phyloP scores from a whole-genome alignment of 2,888 invertebrate species.

The Tipula confusa region DNA sequence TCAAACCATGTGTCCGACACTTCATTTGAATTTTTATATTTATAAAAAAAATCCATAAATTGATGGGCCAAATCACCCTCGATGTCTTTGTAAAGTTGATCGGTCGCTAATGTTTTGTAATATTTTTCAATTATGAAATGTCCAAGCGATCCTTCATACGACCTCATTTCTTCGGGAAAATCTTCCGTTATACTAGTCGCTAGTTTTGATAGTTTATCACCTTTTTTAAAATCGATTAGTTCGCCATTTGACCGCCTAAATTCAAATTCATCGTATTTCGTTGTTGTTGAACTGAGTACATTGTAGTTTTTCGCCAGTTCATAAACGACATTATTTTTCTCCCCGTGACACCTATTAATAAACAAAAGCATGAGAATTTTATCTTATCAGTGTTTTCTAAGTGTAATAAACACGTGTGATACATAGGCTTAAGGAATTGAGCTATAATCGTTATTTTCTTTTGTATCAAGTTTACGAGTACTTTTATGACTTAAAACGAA shows the following conservation, averaged over 20 bases:
- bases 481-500: not conserved
- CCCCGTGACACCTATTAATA: slow-evolving; percentile 59
- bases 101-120: not conserved
- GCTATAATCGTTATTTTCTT: not conserved
- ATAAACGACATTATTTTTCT: slow-evolving; percentile 56
- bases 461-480: not conserved
- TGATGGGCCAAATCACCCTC: slow-evolving; percentile 49
- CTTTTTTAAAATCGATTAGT: slow-evolving; percentile 43
- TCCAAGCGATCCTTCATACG: slow-evolving; percentile 44
- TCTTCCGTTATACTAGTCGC: slow-evolving; percentile 44
- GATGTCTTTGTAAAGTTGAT: slow-evolving; percentile 42
- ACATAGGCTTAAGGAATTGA: not conserved
- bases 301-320: slow-evolving; percentile 48
- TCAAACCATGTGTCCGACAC: slow-evolving; percentile 62
- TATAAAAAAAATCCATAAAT: slow-evolving; percentile 59
- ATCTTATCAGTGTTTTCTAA: slow-evolving; percentile 47
- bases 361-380: slow-evolving; percentile 39
- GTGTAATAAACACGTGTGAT: not conserved
- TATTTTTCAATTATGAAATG: slow-evolving; percentile 42
- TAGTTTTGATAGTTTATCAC: slow-evolving; percentile 44
- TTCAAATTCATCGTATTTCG: slow-evolving; percentile 40
- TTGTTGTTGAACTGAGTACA: not conserved
- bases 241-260: slow-evolving; percentile 47
- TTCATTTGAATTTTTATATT: slow-evolving; percentile 51
- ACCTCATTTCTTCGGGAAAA: slow-evolving; percentile 41